Base-by-base conservation (phyloP, 1,140 invertebrate genomes). In the Danaus plexippus region DNA sequence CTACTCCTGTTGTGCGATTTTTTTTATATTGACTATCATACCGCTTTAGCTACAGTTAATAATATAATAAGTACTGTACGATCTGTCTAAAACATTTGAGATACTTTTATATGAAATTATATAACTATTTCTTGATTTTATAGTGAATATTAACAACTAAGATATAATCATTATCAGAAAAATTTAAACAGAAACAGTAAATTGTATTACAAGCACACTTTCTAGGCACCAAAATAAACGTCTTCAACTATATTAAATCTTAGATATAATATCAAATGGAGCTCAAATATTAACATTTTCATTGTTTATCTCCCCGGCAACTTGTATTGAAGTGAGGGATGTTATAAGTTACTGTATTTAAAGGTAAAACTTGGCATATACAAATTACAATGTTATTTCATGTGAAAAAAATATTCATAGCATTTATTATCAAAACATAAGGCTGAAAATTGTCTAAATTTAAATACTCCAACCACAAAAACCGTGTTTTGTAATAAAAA, bases 301-400 rank as follows among this genome's bases (percentile, higher is more conserved):
- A 82, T 83, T 83, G 77, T 81, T 76, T 72, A 66, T 59, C 75
- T 70, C 75, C 59, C 64, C 49, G 54, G 68, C 67, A 70, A 83
- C 64, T 77, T 80, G 75, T 77, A 77, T 78, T 82, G 71, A 76
- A 76, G 69, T 66, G 71, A 72, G 73, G 71, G 72, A 76, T 73
- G 79, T 80, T 77, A 80, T 64, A 79, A 85, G 71, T 86, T 84
- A 83, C 78, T 78, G 73, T 75, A 79, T 73, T 86, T 75, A 71
- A 75, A 80, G 73, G 77, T 81, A 75, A 32, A 83, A 82, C 68
- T 80, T 71, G 71, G 71, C 74, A 73, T 79, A 75, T 62, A 74
- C 68, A 63, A 77, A 75, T 72, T 66, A 57, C 22, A 55, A 49
- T 54, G 12, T 45, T 15, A 10, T 13, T 9, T 11, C 11, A 15